Base-by-base conservation (phyloP, 2,888 invertebrate genomes). In the Pocota personata region DNA sequence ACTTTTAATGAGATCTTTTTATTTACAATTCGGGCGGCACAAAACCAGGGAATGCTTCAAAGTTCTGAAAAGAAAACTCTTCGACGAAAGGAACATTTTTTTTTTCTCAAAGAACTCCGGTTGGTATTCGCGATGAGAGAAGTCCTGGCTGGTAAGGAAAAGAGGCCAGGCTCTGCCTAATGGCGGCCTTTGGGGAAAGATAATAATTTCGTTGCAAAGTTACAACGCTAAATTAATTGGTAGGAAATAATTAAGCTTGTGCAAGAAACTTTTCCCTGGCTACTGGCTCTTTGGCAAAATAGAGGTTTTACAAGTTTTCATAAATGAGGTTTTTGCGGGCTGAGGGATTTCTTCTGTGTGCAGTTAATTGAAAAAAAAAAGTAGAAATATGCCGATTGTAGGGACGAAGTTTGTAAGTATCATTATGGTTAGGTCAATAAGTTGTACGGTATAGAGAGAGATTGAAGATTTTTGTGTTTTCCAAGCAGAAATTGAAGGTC, bases 1-100 rank as follows among this genome's bases (percentile, higher is more conserved):
- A 86, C 72, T 86, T 86, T 86, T 86, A 86, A 86, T 86, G 86
- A 86, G 86, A 82, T 86, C 86, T 82, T 86, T 86, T 86, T 86
- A 86, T 86, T 86, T 86, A 86, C 86, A 86, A 72, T 82, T 82
- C 72, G 48, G 77, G 71, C 67, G 67, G 71, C 72, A 66, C 76
- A 82, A 76, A 72, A 75, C 79, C 86, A 62, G 57, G 19, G 67
- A 86, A 82, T 67, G 82, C 86, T 77, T 80, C 82, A 86, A 86
- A 86, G 76, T 86, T 83, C 67, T 52, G 55, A 77, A 86, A 86
- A 84, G 77, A 82, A 77, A 76, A 66, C 66, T 50, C 21, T 66
- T 72, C 58, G 4, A 75, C 35, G 24, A 40, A 52, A 50, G 27
- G n/a, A 19, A 10, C 72, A 69, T 40, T 16, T 50, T 43, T 35